A percentile compares a stretch with the other conserved stretches of the same genome.
Conservation (phyloP, 2,113 vertebrate genomes). For the Centropus bengalensis region DNA sequence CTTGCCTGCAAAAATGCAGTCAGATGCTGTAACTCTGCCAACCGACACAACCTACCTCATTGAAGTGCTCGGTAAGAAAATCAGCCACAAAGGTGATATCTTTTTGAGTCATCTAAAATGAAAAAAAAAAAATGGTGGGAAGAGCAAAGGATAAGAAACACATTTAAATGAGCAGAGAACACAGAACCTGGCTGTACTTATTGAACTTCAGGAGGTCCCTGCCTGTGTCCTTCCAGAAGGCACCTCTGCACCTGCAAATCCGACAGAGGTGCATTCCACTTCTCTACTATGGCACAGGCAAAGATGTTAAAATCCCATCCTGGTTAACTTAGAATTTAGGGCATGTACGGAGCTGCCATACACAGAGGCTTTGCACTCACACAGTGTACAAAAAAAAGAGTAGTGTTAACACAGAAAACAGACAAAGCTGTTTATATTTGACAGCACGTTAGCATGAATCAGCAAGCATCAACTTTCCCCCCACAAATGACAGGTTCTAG, state of each 20-base stretch:
- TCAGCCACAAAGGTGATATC: slow-evolving; percentile 97
- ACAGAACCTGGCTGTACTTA: neutral
- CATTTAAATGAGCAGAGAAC: neutral
- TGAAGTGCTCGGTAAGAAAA: slow-evolving; percentile 98
- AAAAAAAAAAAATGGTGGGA: neutral
- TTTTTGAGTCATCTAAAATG: slow-evolving; percentile 94
- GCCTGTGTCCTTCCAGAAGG: neutral
- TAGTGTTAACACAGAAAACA: neutral
- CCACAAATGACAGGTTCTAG: neutral
- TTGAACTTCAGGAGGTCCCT: neutral
- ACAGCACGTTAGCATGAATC: neutral
- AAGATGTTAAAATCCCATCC: neutral
- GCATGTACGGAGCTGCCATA: neutral
- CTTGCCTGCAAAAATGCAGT: neutral
- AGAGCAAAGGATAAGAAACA: neutral
- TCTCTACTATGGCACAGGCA: neutral
- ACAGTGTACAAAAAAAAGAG: neutral
- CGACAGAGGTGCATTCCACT: neutral
- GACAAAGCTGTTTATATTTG: neutral
- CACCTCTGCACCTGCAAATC: neutral
- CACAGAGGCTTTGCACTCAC: neutral
- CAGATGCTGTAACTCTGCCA: neutral
- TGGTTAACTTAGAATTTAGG: neutral
- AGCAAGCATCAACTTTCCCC: neutral
- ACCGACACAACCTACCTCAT: slow-evolving; percentile 82